phyloP scores from a whole-genome alignment of 1,140 invertebrate species.

The Macrobrachium nipponense region DNA sequence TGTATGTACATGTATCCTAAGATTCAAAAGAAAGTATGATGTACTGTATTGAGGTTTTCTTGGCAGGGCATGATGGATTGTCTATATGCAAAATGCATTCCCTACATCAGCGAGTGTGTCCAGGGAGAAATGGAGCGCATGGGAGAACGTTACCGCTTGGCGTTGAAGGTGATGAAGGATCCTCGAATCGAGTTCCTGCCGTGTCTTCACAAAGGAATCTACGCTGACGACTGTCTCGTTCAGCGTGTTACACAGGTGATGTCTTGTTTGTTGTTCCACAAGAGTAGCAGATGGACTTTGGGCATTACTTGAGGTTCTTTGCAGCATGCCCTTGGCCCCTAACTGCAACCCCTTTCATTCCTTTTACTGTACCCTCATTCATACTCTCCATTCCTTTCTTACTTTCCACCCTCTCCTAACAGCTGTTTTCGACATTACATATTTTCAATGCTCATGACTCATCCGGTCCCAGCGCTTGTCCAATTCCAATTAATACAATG shows the following conservation, averaged over 20 bases:
- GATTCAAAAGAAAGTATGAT: background rate
- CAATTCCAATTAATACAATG: no score
- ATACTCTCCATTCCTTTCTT: no score
- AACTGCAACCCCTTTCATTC: no score
- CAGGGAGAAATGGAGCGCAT: conserved; percentile 98
- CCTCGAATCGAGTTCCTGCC: conserved; percentile 90
- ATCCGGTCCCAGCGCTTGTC: no score
- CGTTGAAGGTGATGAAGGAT: conserved; percentile 96
- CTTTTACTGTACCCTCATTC: no score
- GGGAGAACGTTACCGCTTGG: conserved; percentile 94
- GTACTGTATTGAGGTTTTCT: background rate
- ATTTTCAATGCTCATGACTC: no score
- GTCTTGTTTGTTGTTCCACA: background rate
- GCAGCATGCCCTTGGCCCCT: no score
- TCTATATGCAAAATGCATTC: conserved; percentile 98
- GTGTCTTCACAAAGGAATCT: conserved; percentile 98
- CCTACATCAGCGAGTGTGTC: conserved; percentile 98
- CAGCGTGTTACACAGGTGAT: conserved; percentile 89
- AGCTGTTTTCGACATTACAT: no score
- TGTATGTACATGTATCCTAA: no score
- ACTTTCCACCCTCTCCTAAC: no score
- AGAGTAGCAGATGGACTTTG: background rate
- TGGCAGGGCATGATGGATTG: conserved; percentile 98
- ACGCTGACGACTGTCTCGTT: conserved; percentile 99
- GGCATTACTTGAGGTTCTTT: no score